Conservation (phyloP, 2,888 invertebrate species). For the Protophormia terraenovae region DNA sequence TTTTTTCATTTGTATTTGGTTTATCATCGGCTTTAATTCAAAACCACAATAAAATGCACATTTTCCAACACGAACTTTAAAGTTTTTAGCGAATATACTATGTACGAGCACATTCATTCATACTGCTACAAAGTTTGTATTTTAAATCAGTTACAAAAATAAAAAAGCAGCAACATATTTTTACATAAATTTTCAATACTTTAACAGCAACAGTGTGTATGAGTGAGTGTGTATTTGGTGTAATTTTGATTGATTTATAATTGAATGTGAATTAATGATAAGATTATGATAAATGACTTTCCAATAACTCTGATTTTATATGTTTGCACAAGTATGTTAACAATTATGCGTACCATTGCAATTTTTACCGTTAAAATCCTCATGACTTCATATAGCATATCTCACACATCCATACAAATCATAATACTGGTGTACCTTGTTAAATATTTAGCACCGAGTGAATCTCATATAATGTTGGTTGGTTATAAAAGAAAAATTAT, state of each 20-base stretch:
- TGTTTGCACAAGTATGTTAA: neutral
- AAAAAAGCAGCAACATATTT: neutral
- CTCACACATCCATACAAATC: neutral
- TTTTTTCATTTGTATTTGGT: neutral
- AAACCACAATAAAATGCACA: slow-evolving; percentile 14
- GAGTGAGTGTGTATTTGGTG: slow-evolving; percentile 43
- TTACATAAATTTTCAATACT: slow-evolving; percentile 30
- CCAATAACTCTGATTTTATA: slow-evolving; percentile 58
- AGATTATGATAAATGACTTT: slow-evolving; percentile 79
- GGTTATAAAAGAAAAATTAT: neutral
- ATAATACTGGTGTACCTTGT: neutral
- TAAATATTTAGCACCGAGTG: neutral
- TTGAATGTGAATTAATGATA: slow-evolving; percentile 79
- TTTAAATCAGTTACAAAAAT: neutral
- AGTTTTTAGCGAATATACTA: neutral
- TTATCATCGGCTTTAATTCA: slow-evolving; percentile 28
- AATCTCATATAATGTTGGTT: neutral
- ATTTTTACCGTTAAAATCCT: neutral
- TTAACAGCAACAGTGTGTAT: neutral
- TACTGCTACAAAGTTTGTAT: neutral
- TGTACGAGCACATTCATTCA: neutral
- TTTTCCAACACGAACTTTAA: slow-evolving; percentile 15
- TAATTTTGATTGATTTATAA: slow-evolving; percentile 79
- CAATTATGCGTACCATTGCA: neutral
- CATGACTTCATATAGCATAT: neutral